Evolutionary conservation across 2,888 invertebrate genomes (phyloP).

Genomic region (Metellina segmentata): DNA sequence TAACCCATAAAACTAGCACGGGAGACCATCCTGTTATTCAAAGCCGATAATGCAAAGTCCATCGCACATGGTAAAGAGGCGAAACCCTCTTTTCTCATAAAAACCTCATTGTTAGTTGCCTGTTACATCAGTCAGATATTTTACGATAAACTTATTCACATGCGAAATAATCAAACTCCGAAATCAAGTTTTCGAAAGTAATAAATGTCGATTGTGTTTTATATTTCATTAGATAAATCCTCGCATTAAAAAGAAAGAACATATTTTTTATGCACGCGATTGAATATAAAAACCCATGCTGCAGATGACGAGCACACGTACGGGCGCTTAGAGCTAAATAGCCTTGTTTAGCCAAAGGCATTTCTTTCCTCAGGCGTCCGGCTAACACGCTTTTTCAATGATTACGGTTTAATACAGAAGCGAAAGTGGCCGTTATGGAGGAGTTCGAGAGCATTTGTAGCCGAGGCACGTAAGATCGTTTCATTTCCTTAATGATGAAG

Average conservation of each 20-base stretch:
- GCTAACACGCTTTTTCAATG: conserved; percentile 10
- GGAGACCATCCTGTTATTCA: background rate
- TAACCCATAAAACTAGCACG: too few species aligned
- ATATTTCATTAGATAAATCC: background rate
- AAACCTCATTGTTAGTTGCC: background rate
- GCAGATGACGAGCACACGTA: conserved; percentile 15
- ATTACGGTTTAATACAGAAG: conserved; percentile 56
- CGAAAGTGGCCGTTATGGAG: conserved; percentile 42
- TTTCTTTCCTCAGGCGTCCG: conserved; percentile 2
- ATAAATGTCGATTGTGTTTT: conserved; percentile 12
- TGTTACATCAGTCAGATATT: background rate
- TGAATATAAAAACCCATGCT: background rate
- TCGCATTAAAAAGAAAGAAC: background rate
- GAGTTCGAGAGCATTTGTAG: conserved; percentile 30
- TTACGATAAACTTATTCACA: background rate
- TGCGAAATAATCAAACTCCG: background rate
- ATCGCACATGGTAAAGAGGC: background rate
- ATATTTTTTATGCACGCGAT: background rate
- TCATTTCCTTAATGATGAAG: conserved; percentile 8
- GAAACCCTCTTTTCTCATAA: background rate
- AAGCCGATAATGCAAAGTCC: background rate
- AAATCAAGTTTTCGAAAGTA: background rate
- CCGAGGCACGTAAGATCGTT: conserved; percentile 37
- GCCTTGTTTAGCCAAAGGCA: conserved; percentile 20
- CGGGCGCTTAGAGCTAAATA: conserved; percentile 3